Evolutionary conservation across 2,888 invertebrate species (phyloP).

Genomic region (Hylaea fasciaria): DNA sequence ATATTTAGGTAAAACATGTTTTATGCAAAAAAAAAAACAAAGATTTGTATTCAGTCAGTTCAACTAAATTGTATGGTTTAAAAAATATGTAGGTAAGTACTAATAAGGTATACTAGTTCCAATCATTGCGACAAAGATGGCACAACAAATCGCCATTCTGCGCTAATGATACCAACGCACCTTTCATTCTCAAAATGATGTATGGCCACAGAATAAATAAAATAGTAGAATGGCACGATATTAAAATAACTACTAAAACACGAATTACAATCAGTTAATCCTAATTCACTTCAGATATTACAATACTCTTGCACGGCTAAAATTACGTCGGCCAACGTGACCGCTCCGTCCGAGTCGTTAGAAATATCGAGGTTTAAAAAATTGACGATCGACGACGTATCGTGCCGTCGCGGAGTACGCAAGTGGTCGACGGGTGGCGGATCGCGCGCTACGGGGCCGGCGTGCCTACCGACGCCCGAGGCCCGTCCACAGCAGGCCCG

Average conservation of each 20-base stretch:
- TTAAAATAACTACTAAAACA: too few species aligned
- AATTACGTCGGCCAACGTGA: conserved; percentile 50
- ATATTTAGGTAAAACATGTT: too few species aligned
- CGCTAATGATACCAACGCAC: too few species aligned
- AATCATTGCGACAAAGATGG: background rate
- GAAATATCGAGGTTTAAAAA: conserved; percentile 23
- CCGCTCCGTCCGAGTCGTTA: conserved; percentile 18
- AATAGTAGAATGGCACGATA: too few species aligned
- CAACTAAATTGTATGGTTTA: background rate
- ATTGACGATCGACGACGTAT: conserved; percentile 23
- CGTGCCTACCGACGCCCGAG: conserved; percentile 79
- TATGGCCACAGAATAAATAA: too few species aligned
- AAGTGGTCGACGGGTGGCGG: conserved; percentile 9
- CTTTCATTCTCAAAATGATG: too few species aligned
- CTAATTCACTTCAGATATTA: conserved; percentile 41
- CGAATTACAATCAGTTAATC: too few species aligned
- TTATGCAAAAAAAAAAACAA: background rate
- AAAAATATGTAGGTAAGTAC: background rate
- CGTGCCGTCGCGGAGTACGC: conserved; percentile 26
- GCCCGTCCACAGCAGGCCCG: conserved; percentile 87
- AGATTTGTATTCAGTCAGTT: conserved; percentile 1
- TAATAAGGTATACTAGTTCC: too few species aligned
- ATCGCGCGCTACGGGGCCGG: conserved; percentile 11
- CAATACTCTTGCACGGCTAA: conserved; percentile 56
- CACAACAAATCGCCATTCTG: background rate